These are phyloP conservation scores for Pycnomerus fuliginosus DNA, from an alignment of 2,888 invertebrate genomes.

Conservation along the genomic window DNA sequence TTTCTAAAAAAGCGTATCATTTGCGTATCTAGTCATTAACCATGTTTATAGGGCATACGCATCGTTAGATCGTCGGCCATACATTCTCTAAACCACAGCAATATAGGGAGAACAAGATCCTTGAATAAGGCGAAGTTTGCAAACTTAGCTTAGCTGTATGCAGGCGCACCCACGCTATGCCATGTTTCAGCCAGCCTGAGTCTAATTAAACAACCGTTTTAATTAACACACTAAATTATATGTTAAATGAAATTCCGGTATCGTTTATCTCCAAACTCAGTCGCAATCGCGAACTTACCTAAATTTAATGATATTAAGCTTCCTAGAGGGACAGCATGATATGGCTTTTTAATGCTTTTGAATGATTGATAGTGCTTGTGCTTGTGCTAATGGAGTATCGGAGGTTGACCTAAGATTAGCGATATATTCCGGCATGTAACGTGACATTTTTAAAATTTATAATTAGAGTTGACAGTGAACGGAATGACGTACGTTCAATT, in stretches of 20 bases:
- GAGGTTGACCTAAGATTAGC: too few relatives aligned
- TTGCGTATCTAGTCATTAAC: too few relatives aligned
- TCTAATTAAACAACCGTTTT: conserved; percentile 57
- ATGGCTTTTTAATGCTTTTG: too few relatives aligned
- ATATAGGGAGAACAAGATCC: conserved; percentile 42
- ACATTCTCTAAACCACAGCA: conserved; percentile 40
- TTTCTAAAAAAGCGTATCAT: too few relatives aligned
- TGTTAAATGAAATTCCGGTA: conserved; percentile 54
- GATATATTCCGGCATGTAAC: too few relatives aligned
- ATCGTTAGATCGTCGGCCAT: conserved; percentile 33
- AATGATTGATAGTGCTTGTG: too few relatives aligned
- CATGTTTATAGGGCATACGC: conserved; percentile 30
- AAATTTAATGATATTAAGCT: too few relatives aligned
- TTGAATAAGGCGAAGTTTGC: conserved; percentile 47
- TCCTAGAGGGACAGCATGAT: too few relatives aligned
- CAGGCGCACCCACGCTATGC: conserved; percentile 44
- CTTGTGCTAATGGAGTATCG: too few relatives aligned
- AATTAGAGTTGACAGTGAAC: too few relatives aligned
- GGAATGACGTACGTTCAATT: too few relatives aligned
- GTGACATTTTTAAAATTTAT: too few relatives aligned
- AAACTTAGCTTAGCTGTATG: conserved; percentile 49
- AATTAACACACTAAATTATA: conserved; percentile 56
- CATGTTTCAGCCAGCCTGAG: conserved; percentile 50
- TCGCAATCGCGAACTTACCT: conserved; percentile 30
- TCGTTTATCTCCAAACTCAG: conserved; percentile 45